Base-by-base conservation (phyloP, 2,113 vertebrate species). In the Gadus chalcogrammus region DNA sequence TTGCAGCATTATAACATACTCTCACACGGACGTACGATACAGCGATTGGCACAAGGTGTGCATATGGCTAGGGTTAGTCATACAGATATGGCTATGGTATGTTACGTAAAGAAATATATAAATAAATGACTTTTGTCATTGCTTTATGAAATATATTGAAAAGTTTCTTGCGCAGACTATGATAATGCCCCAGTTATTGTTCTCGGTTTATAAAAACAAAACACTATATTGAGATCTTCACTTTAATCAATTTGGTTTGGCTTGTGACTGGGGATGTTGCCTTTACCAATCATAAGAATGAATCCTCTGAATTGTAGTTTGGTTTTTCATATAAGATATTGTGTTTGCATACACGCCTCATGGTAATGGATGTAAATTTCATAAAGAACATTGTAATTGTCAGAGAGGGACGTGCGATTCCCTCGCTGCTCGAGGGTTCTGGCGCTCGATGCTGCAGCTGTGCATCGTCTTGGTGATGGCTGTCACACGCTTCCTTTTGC, bases 241-340 rank as follows among this genome's bases (percentile, higher is more conserved):
- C 85, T 90, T 84, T 81, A 87, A 88, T 86, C 82, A 85, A 81
- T 79, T 81, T 7, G 31, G 31, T 35, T 35, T 35, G 31, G 31
- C 2, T 35, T 35, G 31, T 3, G 31, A 35, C 31, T 35, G 31
- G 31, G 31, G 31, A 4, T 35, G 31, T 35, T 35, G 31, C 31
- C 31, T 35, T 77, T 77, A 85, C 79, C 76, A 83, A 80, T 76
- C 70, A 59, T 64, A 66, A 73, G 56, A 70, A 69, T 71, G 79
- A 61, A 48, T 48, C 9, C 12, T 48, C 42, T 48, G 9, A 9
- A 48, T 1, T 48, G 42, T 9, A 9, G 42, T 48, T 48, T 48
- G 11, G 8, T 1, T 48, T 48, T 48, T 48, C 12, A 48, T 48
- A 48, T 48, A 9, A 2, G 42, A 48, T 12, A 48, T 48, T 48